Evolutionary conservation across 2,888 invertebrate species (phyloP).

Genomic region (Perizoma affinitatum): DNA sequence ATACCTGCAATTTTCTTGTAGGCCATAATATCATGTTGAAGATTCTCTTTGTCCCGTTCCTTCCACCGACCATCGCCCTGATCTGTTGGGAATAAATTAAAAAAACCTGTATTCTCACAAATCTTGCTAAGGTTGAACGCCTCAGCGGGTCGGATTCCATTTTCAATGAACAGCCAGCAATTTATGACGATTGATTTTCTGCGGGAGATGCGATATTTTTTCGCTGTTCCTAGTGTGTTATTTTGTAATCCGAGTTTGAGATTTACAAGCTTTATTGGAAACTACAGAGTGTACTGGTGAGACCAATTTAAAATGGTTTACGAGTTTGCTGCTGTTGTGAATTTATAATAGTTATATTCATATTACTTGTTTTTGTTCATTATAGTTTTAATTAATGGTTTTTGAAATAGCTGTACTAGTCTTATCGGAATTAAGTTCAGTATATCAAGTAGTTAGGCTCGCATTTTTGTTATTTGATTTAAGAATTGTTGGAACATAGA

Average conservation of each 20-base stretch:
- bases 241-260: slow-evolving; percentile 27
- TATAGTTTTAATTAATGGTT: too few species aligned
- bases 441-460: too few species aligned
- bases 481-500: too few species aligned
- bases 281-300: slow-evolving; percentile 28
- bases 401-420: too few species aligned
- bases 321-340: slow-evolving; percentile 28
- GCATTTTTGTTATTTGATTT: too few species aligned
- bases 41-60: slow-evolving; percentile 60
- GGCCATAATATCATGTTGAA: slow-evolving; percentile 61
- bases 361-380: too few species aligned
- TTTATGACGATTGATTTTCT: slow-evolving; percentile 50
- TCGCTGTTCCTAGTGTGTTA: slow-evolving; percentile 37
- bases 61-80: slow-evolving; percentile 74
- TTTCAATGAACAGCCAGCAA: slow-evolving; percentile 47
- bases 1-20: slow-evolving; percentile 70
- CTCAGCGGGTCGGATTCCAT: slow-evolving; percentile 43
- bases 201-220: slow-evolving; percentile 43
- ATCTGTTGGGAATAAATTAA: slow-evolving; percentile 61
- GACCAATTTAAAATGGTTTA: slow-evolving; percentile 31
- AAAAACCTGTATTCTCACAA: slow-evolving; percentile 41
- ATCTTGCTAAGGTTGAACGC: slow-evolving; percentile 42
- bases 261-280: slow-evolving; percentile 34
- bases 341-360: slow-evolving; percentile 14
- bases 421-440: too few species aligned